Conservation (phyloP, 2,888 invertebrate genomes). For the Rhamnusium bicolor region DNA sequence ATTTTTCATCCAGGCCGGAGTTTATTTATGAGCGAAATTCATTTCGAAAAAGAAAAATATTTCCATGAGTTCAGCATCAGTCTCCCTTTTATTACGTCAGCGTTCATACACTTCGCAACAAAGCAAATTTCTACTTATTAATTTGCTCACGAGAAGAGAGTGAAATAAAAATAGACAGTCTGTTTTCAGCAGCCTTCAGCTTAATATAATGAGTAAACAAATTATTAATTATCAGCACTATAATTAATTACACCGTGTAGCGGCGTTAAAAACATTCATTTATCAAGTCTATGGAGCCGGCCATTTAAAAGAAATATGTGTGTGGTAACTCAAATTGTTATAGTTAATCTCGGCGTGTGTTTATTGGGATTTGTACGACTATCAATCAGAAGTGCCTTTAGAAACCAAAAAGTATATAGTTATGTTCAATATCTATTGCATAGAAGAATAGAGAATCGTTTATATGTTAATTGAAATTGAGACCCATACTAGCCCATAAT, state of each 20-base stretch:
- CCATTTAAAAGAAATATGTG: constrained; percentile 39
- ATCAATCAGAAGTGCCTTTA: constrained; percentile 39
- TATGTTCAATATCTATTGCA: background rate
- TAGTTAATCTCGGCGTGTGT: constrained; percentile 34
- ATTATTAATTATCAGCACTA: constrained; percentile 47
- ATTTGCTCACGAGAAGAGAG: background rate
- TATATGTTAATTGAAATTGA: background rate
- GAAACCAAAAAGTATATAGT: background rate
- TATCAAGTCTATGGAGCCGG: constrained; percentile 37
- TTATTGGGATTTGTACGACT: constrained; percentile 28
- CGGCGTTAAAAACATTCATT: constrained; percentile 44
- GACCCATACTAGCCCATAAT: background rate
- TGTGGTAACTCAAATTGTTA: constrained; percentile 40
- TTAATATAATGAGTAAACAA: constrained; percentile 40
- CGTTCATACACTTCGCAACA: background rate
- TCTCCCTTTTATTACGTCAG: background rate
- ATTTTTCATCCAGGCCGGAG: background rate
- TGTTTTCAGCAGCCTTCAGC: constrained; percentile 30
- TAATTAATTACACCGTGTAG: constrained; percentile 44
- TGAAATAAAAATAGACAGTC: background rate
- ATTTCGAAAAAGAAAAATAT: background rate
- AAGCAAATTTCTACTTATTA: constrained; percentile 3
- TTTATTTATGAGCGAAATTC: no score
- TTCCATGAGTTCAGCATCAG: background rate
- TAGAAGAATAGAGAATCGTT: background rate